Percentiles rank a stretch among this genome's conserved stretches.
These are phyloP conservation scores for Chrysotoxum bicinctum DNA, from an alignment of 2,888 invertebrate genomes.

Conservation along the genomic window DNA sequence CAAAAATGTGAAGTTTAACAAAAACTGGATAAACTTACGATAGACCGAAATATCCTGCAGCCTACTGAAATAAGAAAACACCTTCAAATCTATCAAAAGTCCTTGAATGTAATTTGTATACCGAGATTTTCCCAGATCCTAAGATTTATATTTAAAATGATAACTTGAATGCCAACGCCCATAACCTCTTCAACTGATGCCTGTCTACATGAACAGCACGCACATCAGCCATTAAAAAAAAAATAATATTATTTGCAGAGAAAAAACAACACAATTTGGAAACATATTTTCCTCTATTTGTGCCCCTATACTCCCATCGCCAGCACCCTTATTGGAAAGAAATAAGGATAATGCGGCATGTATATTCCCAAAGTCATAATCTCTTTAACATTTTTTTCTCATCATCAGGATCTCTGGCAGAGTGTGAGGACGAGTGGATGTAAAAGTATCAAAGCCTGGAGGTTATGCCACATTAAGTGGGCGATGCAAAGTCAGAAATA, in stretches of 20 bases:
- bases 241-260: not conserved
- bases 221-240: slow-evolving; percentile 40
- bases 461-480: slow-evolving; percentile 10
- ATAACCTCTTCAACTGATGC: slow-evolving; percentile 7
- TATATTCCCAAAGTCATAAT: slow-evolving; percentile 45
- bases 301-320: not conserved
- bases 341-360: slow-evolving; percentile 54
- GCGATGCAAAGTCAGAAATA: not conserved
- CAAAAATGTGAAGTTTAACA: too few relatives aligned
- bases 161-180: slow-evolving; percentile 28
- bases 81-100: too few relatives aligned
- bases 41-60: too few relatives aligned
- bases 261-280: not conserved
- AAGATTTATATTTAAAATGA: not conserved
- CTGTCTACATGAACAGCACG: slow-evolving; percentile 60
- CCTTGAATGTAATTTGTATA: too few relatives aligned
- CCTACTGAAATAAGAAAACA: too few relatives aligned
- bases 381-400: slow-evolving; percentile 22
- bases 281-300: not conserved
- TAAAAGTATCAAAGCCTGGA: not conserved
- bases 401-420: slow-evolving; percentile 13
- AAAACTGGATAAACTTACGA: too few relatives aligned
- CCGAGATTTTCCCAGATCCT: too few relatives aligned
- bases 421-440: not conserved
- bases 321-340: slow-evolving; percentile 24